A percentile compares a stretch with the other conserved stretches of the same genome.
Conservation (phyloP, 53 echinoderm and acorn worm genomes). For the Pentamera pediparva region DNA sequence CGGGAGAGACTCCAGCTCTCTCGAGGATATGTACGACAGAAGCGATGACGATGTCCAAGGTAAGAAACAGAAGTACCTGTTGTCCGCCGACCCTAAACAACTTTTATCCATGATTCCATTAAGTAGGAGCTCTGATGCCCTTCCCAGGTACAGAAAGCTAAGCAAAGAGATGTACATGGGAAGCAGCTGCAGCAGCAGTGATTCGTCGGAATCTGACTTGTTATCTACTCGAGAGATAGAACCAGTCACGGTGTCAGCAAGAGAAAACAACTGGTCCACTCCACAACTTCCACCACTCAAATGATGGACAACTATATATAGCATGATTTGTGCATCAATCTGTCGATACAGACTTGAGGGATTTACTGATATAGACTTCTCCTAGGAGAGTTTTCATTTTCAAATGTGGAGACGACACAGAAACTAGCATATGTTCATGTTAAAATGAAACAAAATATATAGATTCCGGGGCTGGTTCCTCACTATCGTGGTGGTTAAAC, state of each 20-base stretch:
- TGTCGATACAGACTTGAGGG: too few relatives aligned
- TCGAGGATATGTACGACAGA: slow-evolving; percentile 19
- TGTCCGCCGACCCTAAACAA: slow-evolving; percentile 16
- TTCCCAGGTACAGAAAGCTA: slow-evolving; percentile 1
- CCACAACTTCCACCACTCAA: slow-evolving; percentile 6
- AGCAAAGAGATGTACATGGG: background rate
- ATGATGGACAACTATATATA: too few relatives aligned
- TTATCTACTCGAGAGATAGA: background rate
- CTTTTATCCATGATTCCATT: slow-evolving; percentile 6
- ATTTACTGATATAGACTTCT: too few relatives aligned
- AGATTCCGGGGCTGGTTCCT: too few relatives aligned
- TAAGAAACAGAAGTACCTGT: slow-evolving; percentile 19
- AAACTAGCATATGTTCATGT: too few relatives aligned
- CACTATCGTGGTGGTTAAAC: too few relatives aligned
- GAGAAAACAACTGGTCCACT: background rate
- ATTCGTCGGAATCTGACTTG: background rate
- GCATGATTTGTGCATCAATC: too few relatives aligned
- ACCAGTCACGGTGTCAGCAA: background rate
- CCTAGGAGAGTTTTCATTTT: too few relatives aligned
- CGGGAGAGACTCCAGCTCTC: slow-evolving; percentile 6
- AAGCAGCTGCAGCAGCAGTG: background rate
- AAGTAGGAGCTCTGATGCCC: slow-evolving; percentile 14
- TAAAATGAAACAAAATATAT: too few relatives aligned
- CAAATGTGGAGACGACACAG: too few relatives aligned
- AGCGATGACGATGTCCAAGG: background rate